These are phyloP conservation scores for Campoletis sonorensis DNA, from an alignment of 1,140 invertebrate species.

Conservation along the genomic window DNA sequence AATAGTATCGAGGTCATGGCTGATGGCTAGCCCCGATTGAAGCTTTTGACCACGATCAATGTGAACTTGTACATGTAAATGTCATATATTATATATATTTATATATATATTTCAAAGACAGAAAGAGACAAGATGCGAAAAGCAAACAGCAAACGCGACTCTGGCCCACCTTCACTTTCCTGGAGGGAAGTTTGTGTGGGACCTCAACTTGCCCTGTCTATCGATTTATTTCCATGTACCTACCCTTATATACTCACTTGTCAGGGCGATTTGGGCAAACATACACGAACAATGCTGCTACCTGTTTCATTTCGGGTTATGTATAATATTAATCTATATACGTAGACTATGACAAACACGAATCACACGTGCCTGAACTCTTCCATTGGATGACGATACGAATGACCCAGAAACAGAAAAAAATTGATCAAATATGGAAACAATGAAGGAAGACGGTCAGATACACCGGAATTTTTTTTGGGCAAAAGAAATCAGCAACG, in stretches of 20 bases:
- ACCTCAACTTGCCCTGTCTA: conserved; percentile 50
- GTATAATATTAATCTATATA: not conserved
- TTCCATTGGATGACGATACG: not conserved
- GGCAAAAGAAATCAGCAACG: not conserved
- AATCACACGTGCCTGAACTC: not conserved
- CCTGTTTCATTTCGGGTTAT: not conserved
- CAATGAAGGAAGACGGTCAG: not conserved
- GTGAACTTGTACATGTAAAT: not conserved
- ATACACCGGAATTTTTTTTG: not conserved
- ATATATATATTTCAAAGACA: not conserved
- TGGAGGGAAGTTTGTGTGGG: conserved; percentile 64
- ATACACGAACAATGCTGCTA: not conserved
- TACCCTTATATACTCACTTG: not conserved
- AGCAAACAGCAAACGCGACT: not conserved
- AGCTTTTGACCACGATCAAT: conserved; percentile 56
- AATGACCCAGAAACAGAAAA: not conserved
- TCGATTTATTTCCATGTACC: conserved; percentile 64
- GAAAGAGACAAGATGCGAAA: not conserved
- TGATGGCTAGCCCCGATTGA: conserved; percentile 65
- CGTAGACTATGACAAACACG: not conserved
- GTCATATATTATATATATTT: not conserved
- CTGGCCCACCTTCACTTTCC: conserved; percentile 29
- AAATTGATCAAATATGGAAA: not conserved
- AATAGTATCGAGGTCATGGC: conserved; percentile 68
- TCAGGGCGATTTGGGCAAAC: not conserved